phyloP scores from a whole-genome alignment of 2,113 vertebrate genomes.

The Mormyrus iriodes region DNA sequence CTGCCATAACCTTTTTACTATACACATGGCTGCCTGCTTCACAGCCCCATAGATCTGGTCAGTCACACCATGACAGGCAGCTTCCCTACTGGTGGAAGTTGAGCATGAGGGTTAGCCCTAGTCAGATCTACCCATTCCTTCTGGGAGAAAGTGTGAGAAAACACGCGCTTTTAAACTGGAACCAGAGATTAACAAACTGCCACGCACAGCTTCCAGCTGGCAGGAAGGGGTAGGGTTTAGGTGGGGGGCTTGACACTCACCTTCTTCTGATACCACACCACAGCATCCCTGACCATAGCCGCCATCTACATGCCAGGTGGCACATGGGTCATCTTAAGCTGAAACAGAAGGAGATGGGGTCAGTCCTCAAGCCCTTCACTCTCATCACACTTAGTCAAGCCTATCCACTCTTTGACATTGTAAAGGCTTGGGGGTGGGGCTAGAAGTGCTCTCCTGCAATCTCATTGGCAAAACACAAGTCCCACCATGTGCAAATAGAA shows the following conservation, averaged over 20 bases:
- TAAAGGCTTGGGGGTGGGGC: background rate
- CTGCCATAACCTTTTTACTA: background rate
- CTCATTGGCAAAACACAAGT: background rate
- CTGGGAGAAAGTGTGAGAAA: background rate
- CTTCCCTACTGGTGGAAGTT: background rate
- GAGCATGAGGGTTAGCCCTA: background rate
- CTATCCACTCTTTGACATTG: background rate
- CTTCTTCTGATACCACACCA: constrained; percentile 99
- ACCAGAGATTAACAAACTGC: background rate
- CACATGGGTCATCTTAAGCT: constrained; percentile 84
- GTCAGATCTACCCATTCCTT: background rate
- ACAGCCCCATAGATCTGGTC: background rate
- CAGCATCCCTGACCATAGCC: constrained; percentile 97
- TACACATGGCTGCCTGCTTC: background rate
- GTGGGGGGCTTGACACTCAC: constrained; percentile 61
- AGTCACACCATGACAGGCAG: rapidly evolving
- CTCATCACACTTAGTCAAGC: background rate
- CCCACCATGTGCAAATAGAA: background rate
- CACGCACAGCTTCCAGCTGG: background rate
- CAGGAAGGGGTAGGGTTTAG: background rate
- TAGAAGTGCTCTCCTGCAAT: background rate
- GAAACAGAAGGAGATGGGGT: constrained; percentile 41
- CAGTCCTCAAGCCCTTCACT: background rate
- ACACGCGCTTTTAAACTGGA: background rate
- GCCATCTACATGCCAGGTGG: constrained; percentile 87